phyloP scores from a whole-genome alignment of 2,888 invertebrate species.

The Fragum fragum region DNA sequence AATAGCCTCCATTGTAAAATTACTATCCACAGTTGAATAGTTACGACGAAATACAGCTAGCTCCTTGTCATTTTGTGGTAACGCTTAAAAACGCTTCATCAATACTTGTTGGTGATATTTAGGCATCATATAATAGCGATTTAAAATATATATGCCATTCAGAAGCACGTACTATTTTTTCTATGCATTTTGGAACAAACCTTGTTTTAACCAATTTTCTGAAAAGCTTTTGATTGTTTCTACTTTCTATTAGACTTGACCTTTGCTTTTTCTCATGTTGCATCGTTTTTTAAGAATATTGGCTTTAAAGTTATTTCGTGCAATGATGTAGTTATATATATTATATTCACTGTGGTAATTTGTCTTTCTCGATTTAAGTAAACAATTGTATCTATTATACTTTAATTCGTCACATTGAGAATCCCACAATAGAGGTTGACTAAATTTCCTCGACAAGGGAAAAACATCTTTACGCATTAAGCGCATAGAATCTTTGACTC shows the following conservation, averaged over 20 bases:
- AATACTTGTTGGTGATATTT: background rate
- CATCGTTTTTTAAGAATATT: background rate
- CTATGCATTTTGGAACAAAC: background rate
- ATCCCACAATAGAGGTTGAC: background rate
- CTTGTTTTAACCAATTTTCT: background rate
- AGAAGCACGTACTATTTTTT: background rate
- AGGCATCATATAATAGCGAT: background rate
- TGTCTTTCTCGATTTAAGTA: background rate
- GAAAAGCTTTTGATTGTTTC: background rate
- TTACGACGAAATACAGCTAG: no score
- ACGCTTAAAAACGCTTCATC: no score
- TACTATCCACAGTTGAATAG: no score
- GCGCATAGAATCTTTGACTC: background rate
- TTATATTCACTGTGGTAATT: background rate
- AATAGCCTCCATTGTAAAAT: no score
- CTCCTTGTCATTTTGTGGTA: no score
- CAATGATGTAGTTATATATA: background rate
- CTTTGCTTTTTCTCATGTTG: background rate
- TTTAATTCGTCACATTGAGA: background rate
- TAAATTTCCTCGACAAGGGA: background rate
- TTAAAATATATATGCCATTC: background rate
- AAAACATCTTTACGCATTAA: background rate
- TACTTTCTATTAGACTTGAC: background rate
- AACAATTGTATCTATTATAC: background rate
- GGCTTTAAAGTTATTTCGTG: background rate